Base-by-base conservation (phyloP, 2,113 vertebrate genomes). In the Thunnus maccoyii region DNA sequence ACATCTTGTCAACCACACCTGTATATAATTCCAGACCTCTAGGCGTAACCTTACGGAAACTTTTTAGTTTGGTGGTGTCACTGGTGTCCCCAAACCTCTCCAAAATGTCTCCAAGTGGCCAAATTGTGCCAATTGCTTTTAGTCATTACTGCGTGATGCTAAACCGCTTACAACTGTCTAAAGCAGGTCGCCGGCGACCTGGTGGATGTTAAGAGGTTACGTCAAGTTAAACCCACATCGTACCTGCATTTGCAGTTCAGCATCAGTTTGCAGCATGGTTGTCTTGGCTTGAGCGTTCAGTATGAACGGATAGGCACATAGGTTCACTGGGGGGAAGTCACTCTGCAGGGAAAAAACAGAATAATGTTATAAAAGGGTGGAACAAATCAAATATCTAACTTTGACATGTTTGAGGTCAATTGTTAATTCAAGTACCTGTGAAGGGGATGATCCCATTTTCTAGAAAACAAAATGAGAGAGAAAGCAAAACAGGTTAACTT, bases 191-290 rank as follows among this genome's bases (percentile, higher is more conserved):
- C 27, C 27, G 27, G 27, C 27, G 27, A 30, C 27, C 27, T 0
- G 4, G 27, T 30, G 27, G 2, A 30, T 30, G 27, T 30, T 3
- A 30, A 30, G 27, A 30, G 27, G 27, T 41, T 7, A 8, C 6
- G 36, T 41, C 36, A 41, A 41, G 36, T 41, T 41, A 41, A 41
- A 41, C 36, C 36, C 36, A n/a, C 3, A 20, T 25, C n/a, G 13
- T 94, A 98, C 98, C 97, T 99, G 98, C 98, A 99, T 99, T 91
- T 99, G 98, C 76, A 99, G 94, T 73, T 99, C 97, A 41, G 98
- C 98, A 22, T 99, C 98, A 0, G 98, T 99, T 93, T 99, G 98
- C 80, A 99, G 92, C 97, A 99, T 99, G 88, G 98, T 99, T 72
- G 98, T 99, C 94, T 99, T 99, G 84, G 98, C 97, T 95, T 97